Evolutionary conservation across 2,113 vertebrate species (phyloP), one percentile per base, ranked within the genome.

Genomic region (Lamprologus lemairii): DNA sequence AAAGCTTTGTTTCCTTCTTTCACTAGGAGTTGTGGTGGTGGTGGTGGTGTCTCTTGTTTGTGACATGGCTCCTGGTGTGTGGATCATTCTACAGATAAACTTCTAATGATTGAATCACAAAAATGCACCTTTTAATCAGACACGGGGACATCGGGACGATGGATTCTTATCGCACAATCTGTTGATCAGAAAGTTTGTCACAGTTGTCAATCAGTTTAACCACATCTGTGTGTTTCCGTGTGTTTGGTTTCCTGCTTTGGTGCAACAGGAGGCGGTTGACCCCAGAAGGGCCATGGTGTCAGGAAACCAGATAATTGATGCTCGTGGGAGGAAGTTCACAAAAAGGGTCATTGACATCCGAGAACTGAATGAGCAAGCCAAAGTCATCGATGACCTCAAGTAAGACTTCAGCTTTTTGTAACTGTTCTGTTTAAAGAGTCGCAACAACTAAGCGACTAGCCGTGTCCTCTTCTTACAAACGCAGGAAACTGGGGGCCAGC

Each of bases 361-460:
- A 92, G 98, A 99, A 93, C 97, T 99, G 73, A 99, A 99, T 65
- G 99, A 99, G 86, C 99, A 99, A 94, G 99, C 99, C 79, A 99
- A 97, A 96, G 98, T 99, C 90, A 99, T 99, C 53, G 99, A 99
- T 81, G 99, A 99, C 93, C 97, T 99, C 83, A 99, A 99, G 99
- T 99, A 97, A 94, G 97, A 94, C 16, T 55, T 19, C 7, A 4
- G 47, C 42, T 13, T 31, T n/a, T 78, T 51, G 28, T 51, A n/a
- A 33, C 10, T 7, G 13, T 35, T 26, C 23, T 63, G 19, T 51
- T 57, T 16, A 17, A 60, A 23, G 7, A 7, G 19, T 80, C 7
- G 26, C 26, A 33, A 78, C 26, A 78, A 33, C 73, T 13, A 49
- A 78, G 16, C n/a, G 51, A 80, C 5, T 4, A 4, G 40, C 19